Conservation (phyloP, 2,113 vertebrate genomes). For the Amazona vittata region DNA sequence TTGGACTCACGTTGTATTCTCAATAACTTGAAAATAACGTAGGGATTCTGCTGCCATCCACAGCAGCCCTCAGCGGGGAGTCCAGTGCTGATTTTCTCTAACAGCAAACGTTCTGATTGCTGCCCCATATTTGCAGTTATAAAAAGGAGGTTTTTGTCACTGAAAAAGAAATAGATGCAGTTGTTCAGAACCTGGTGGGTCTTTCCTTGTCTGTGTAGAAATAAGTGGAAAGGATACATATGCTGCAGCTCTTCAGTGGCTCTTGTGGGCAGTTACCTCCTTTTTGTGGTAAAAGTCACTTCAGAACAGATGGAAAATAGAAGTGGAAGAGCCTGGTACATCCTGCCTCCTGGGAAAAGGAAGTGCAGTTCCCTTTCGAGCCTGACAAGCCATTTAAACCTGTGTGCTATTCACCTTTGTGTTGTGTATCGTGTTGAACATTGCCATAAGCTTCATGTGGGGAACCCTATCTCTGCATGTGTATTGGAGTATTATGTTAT, state of each 20-base stretch:
- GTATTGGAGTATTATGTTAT: background rate
- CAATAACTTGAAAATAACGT: background rate
- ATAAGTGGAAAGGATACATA: background rate
- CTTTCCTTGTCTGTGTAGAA: background rate
- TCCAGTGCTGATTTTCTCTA: background rate
- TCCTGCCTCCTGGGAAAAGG: background rate
- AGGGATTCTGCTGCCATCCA: background rate
- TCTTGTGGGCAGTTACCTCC: background rate
- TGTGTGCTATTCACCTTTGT: background rate
- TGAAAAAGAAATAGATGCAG: background rate
- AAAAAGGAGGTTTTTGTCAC: background rate
- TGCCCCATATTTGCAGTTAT: background rate
- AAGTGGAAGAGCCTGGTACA: background rate
- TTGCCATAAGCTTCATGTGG: accelerated
- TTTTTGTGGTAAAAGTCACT: background rate
- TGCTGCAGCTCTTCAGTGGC: background rate
- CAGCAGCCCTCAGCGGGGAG: background rate
- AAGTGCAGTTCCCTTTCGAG: background rate
- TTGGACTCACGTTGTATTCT: background rate
- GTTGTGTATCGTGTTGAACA: accelerated
- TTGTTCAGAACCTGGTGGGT: background rate
- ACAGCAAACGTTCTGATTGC: background rate
- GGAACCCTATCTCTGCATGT: background rate
- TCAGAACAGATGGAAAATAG: background rate
- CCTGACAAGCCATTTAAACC: no score